Conservation (phyloP, 2,797 vertebrate species). For the Calcarius lapponicus region DNA sequence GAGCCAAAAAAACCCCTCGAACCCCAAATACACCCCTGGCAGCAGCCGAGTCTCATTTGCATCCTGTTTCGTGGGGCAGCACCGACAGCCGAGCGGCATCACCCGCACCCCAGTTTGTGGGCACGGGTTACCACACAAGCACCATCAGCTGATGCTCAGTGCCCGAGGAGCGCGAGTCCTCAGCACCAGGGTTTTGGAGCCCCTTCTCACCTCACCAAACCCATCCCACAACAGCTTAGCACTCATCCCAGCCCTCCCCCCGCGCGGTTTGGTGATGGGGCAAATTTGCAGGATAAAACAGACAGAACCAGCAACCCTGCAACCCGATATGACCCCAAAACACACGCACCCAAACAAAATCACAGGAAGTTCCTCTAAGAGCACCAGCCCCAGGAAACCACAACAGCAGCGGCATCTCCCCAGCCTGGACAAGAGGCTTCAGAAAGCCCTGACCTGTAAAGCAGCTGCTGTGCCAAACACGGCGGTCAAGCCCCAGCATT, state of each 20-base stretch:
- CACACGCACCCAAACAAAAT: fast-evolving
- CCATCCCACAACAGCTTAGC: not conserved
- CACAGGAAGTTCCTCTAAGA: not conserved
- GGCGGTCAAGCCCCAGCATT: fast-evolving
- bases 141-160: not conserved
- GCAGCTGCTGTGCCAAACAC: fast-evolving
- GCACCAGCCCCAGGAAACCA: not conserved
- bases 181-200: not conserved
- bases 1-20: not conserved
- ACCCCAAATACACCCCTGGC: not conserved
- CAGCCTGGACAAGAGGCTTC: not conserved
- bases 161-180: not conserved
- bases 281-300: fast-evolving
- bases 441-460: not conserved
- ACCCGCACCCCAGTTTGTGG: fast-evolving
- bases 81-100: too few relatives aligned
- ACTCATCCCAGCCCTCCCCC: not conserved
- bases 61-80: not conserved
- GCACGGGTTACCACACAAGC: fast-evolving
- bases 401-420: not conserved
- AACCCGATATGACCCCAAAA: fast-evolving
- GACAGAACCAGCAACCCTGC: fast-evolving
- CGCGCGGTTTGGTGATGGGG: fast-evolving
- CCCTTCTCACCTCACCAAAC: not conserved
- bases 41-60: not conserved